Conservation (phyloP, 2,113 vertebrate genomes). For the Nansenia antarctica region DNA sequence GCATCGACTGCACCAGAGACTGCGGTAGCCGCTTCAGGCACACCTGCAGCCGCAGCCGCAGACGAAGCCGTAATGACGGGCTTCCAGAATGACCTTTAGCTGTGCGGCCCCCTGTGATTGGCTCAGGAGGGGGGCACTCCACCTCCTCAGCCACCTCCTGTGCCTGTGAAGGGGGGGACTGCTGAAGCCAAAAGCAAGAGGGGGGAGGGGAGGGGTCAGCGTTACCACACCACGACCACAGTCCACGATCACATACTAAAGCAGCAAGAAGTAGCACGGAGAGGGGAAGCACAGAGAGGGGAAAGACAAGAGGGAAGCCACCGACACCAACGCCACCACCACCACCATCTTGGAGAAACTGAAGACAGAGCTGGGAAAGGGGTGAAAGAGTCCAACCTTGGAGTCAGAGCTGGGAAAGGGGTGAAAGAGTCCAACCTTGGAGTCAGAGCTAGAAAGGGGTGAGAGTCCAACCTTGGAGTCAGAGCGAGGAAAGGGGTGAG, state of each 20-base stretch:
- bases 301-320: conserved; percentile 6
- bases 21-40: conserved; percentile 55
- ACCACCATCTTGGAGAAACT: background rate
- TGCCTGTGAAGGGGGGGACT: conserved; percentile 71
- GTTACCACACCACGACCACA: conserved; percentile 59
- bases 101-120: background rate
- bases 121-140: background rate
- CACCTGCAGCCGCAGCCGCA: conserved; percentile 54
- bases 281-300: conserved; percentile 20
- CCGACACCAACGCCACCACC: background rate
- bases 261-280: conserved; percentile 48
- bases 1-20: conserved; percentile 38
- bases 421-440: too few species aligned
- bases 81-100: conserved; percentile 32
- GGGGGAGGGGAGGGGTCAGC: conserved; percentile 35
- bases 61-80: conserved; percentile 53
- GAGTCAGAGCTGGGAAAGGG: too few species aligned
- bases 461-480: too few species aligned
- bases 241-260: conserved; percentile 62
- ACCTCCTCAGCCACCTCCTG: conserved; percentile 51
- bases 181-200: conserved; percentile 73
- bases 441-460: too few species aligned
- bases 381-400: background rate
- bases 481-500: too few species aligned
- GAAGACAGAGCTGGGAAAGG: background rate